Conservation (phyloP, 2,797 vertebrate species). For the Alosa sapidissima region DNA sequence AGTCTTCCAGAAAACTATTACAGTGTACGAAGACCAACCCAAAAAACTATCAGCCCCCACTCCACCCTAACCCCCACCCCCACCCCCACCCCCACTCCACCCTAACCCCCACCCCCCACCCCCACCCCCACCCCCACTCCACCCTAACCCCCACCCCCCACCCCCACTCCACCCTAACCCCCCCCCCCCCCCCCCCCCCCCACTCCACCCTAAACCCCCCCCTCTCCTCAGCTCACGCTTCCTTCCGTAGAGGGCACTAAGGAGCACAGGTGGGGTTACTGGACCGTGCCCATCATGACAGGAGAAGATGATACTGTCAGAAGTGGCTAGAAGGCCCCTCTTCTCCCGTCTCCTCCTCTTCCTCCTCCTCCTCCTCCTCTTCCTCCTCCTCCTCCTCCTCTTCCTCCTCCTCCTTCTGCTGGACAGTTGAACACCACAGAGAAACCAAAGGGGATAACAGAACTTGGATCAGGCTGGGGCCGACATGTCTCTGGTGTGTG, state of each 20-base stretch:
- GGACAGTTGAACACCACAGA: background rate
- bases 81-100: background rate
- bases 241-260: background rate
- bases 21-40: background rate
- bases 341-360: background rate
- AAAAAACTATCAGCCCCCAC: background rate
- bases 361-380: background rate
- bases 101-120: background rate
- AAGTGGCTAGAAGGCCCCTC: background rate
- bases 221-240: background rate
- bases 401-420: background rate
- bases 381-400: background rate
- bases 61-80: background rate
- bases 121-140: too few relatives aligned
- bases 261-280: constrained; percentile 17
- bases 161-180: background rate
- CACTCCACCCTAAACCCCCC: too few relatives aligned
- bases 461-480: background rate
- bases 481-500: background rate
- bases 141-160: too few relatives aligned
- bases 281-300: background rate
- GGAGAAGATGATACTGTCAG: background rate
- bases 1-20: background rate
- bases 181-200: background rate
- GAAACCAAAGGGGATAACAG: background rate